Evolutionary conservation across 2,888 invertebrate species (phyloP).

Genomic region (Xestia rhomboidea): DNA sequence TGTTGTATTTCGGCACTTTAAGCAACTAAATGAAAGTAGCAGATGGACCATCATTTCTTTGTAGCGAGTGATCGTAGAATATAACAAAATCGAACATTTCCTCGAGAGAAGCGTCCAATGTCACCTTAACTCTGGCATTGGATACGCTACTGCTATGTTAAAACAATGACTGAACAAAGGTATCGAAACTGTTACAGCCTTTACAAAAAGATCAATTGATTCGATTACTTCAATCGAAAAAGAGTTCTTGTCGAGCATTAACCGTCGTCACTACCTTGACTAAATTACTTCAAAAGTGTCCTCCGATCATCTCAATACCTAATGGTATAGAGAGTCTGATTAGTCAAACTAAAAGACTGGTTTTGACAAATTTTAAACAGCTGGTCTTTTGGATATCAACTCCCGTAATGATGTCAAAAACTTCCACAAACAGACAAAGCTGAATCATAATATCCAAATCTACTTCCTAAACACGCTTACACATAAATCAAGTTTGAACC

Average conservation of each 20-base stretch:
- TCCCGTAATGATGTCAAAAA: background rate
- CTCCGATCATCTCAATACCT: background rate
- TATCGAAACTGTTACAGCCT: background rate
- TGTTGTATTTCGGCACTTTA: background rate
- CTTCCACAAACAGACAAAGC: background rate
- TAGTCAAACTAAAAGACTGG: background rate
- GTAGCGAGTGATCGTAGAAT: background rate
- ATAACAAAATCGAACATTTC: background rate
- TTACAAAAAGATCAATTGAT: background rate
- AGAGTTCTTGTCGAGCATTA: background rate
- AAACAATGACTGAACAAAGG: background rate
- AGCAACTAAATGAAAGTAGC: background rate
- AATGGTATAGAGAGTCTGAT: background rate
- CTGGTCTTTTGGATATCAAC: background rate
- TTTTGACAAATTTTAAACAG: background rate
- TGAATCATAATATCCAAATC: conserved; percentile 5
- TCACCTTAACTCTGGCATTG: background rate
- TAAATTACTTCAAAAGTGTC: background rate
- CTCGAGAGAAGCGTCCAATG: background rate
- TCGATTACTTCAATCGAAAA: background rate
- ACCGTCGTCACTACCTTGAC: background rate
- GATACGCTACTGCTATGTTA: background rate
- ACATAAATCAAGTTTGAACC: conserved; percentile 28
- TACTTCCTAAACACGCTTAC: conserved; percentile 25
- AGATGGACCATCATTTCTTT: background rate